Evolutionary conservation across 2,797 vertebrate species (phyloP).

Genomic region (Myotis myotis): DNA sequence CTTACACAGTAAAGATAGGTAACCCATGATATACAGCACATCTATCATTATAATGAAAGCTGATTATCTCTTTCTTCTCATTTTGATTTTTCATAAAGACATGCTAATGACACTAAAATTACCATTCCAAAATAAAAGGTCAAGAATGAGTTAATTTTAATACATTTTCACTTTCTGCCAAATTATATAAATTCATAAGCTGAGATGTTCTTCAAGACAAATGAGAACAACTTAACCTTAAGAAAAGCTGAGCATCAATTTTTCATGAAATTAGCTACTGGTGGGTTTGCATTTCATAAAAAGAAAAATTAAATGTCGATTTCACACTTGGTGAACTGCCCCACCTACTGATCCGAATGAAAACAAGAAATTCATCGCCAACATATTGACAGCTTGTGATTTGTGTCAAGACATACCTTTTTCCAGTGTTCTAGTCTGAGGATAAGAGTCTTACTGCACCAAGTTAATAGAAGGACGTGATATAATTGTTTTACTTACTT

Average conservation of each 20-base stretch:
- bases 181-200: slow-evolving; percentile 41
- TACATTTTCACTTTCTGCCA: slow-evolving; percentile 37
- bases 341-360: slow-evolving; percentile 51
- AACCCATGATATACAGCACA: background rate
- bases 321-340: slow-evolving; percentile 55
- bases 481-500: slow-evolving; percentile 3
- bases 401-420: slow-evolving; percentile 14
- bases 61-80: background rate
- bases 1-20: slow-evolving; percentile 6
- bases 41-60: slow-evolving; percentile 1
- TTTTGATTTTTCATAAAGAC: background rate
- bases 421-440: background rate
- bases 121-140: background rate
- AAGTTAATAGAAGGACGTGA: background rate
- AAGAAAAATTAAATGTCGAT: slow-evolving; percentile 58
- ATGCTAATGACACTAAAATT: slow-evolving; percentile 2
- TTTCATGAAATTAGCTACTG: slow-evolving; percentile 62
- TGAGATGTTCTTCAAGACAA: slow-evolving; percentile 55
- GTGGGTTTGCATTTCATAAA: slow-evolving; percentile 47
- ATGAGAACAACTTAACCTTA: slow-evolving; percentile 54
- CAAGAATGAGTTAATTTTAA: background rate
- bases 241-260: slow-evolving; percentile 54
- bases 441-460: background rate
- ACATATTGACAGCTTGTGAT: slow-evolving; percentile 30
- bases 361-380: slow-evolving; percentile 53